Conservation (phyloP, 2,797 vertebrate species). For the Trachops cirrhosus region DNA sequence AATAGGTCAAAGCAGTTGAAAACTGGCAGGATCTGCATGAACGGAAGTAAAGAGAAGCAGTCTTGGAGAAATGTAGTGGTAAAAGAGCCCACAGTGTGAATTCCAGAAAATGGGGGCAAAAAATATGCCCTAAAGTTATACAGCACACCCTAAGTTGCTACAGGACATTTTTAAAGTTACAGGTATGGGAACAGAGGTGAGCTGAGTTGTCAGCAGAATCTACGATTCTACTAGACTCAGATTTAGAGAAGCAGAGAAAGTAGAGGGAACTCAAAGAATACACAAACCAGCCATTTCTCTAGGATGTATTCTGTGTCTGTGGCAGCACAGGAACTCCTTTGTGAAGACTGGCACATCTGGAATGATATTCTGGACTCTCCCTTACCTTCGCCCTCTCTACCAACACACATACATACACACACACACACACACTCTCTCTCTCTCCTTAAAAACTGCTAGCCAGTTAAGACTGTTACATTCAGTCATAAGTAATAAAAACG, state of each 20-base stretch:
- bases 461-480: background rate
- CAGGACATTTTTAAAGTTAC: background rate
- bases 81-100: background rate
- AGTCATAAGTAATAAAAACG: background rate
- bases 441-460: background rate
- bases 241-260: background rate
- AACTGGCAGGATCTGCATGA: background rate
- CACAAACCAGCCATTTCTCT: background rate
- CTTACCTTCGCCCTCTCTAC: background rate
- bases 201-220: background rate
- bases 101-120: background rate
- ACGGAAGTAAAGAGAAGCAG: background rate
- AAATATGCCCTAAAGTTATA: background rate
- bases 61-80: background rate
- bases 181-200: background rate
- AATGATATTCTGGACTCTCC: background rate
- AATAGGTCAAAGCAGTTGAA: background rate
- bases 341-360: background rate
- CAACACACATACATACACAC: background rate
- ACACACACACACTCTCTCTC: background rate
- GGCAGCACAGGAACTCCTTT: background rate
- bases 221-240: background rate
- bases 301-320: background rate
- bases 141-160: background rate
- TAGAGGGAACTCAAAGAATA: background rate